Conservation (phyloP, 2,113 vertebrate genomes). For the Blennius ocellaris region DNA sequence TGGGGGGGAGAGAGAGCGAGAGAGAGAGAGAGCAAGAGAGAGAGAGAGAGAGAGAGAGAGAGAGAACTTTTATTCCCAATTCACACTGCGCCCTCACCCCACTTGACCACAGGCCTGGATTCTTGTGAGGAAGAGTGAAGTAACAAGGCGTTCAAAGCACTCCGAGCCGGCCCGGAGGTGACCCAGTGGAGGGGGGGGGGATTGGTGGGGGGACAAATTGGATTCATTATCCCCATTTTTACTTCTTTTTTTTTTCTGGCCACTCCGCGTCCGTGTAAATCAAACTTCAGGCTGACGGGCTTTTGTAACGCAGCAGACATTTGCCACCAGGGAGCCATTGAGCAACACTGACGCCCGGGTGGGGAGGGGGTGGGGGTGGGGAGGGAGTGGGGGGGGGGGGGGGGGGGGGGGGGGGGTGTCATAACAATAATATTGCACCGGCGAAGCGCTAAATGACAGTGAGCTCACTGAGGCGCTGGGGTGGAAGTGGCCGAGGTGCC, state of each 20-base stretch:
- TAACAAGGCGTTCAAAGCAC: not conserved
- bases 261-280: conserved; percentile 24
- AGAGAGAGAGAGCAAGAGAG: conserved; percentile 14
- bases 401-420: too few species aligned
- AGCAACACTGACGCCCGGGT: conserved; percentile 58
- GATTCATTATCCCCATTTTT: not conserved
- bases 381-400: too few species aligned
- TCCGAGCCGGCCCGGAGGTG: not conserved
- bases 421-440: conserved; percentile 72
- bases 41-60: conserved; percentile 1
- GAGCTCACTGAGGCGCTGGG: conserved; percentile 69
- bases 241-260: too few species aligned
- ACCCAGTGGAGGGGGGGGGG: too few species aligned
- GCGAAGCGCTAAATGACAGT: conserved; percentile 76
- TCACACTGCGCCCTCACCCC: conserved; percentile 12
- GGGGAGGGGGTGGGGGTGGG: too few species aligned
- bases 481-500: conserved; percentile 50
- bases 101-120: conserved; percentile 25
- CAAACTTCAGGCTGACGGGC: conserved; percentile 37
- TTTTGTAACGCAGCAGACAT: conserved; percentile 49
- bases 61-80: conserved; percentile 46
- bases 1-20: not conserved
- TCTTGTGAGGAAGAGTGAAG: conserved; percentile 7
- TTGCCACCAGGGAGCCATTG: conserved; percentile 64
- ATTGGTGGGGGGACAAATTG: too few species aligned